Base-by-base conservation (phyloP, 1,140 invertebrate species). In the Bombus waltoni region DNA sequence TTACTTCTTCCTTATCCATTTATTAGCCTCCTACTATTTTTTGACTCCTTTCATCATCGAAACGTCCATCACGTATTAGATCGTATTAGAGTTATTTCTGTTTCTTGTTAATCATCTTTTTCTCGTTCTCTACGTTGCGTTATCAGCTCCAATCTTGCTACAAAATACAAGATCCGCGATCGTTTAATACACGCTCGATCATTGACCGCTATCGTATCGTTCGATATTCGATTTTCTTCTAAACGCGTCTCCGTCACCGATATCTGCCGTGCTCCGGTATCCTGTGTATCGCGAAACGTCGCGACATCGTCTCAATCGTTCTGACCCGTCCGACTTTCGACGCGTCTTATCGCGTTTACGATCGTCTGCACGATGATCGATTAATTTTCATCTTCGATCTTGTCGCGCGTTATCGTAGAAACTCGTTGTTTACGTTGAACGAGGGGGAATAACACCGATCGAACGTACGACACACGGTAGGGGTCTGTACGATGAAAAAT, bases 301-400 rank as follows among this genome's bases (percentile, higher is more conserved):
- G 18, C 35, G 18, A n/a, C 40, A 28, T 71, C 68, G 22, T 71
- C 25, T 13, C 65, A 15, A 47, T 80, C 44, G 25, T n/a, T n/a
- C 5, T 53, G 10, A 71, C 9, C 25, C 11, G 25, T 1, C 38
- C 22, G 68, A 88, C 88, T 86, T 85, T 81, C 85, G 73, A 62
- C 10, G 75, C 62, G 82, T 84, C 86, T 85, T 87, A 88, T 83
- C 87, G 81, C 74, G 80, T 68, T 62, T 68, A 72, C 82, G 71
- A 89, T 85, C 87, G 82, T 80, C 72, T 59, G 40, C 53, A 42
- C 73, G 85, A 87, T 72, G 65, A 84, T 76, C 68, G 73, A 86
- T 87, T 86, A 82, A 86, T 80, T 53, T 73, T 66, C 11, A 78
- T 81, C 22, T 35, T 70, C 79, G 10, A 76, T 68, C 32, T 32